phyloP scores from a whole-genome alignment of 2,888 invertebrate genomes.

The Cabera pusaria region DNA sequence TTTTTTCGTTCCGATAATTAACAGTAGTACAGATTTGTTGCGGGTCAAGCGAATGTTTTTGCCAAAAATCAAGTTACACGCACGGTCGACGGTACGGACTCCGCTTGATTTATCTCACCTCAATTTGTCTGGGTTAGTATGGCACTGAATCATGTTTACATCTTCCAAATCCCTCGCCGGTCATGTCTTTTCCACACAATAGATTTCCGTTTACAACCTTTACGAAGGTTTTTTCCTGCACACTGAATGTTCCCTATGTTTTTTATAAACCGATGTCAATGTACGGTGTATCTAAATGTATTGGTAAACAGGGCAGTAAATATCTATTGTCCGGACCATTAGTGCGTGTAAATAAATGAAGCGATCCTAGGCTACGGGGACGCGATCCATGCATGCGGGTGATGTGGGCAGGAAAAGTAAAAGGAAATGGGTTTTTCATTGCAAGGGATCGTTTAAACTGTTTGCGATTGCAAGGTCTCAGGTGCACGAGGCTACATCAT shows the following conservation, averaged over 20 bases:
- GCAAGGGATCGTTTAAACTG: conserved; percentile 1
- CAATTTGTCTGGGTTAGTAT: too few species aligned
- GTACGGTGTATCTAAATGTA: conserved; percentile 35
- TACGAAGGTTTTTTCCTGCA: conserved; percentile 1
- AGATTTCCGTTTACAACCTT: not conserved
- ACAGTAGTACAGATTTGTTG: conserved; percentile 2
- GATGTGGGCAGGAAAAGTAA: conserved; percentile 1
- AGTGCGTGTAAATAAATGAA: conserved; percentile 53
- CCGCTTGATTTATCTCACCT: too few species aligned
- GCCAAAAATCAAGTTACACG: too few species aligned
- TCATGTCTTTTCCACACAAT: too few species aligned
- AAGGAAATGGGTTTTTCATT: conserved; percentile 7
- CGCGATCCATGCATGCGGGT: conserved; percentile 19
- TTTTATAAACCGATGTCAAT: conserved; percentile 27
- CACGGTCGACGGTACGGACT: too few species aligned
- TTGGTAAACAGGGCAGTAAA: conserved; percentile 53
- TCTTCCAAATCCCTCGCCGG: too few species aligned
- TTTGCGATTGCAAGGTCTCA: not conserved
- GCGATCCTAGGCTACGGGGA: conserved; percentile 38
- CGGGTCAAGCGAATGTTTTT: not conserved
- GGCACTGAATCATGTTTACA: too few species aligned
- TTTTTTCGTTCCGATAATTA: conserved; percentile 14
- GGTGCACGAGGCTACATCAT: not conserved
- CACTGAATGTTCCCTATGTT: conserved; percentile 4
- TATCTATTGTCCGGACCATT: conserved; percentile 54